phyloP scores from a whole-genome alignment of 1,140 invertebrate species.

The Leptopilina boulardi region DNA sequence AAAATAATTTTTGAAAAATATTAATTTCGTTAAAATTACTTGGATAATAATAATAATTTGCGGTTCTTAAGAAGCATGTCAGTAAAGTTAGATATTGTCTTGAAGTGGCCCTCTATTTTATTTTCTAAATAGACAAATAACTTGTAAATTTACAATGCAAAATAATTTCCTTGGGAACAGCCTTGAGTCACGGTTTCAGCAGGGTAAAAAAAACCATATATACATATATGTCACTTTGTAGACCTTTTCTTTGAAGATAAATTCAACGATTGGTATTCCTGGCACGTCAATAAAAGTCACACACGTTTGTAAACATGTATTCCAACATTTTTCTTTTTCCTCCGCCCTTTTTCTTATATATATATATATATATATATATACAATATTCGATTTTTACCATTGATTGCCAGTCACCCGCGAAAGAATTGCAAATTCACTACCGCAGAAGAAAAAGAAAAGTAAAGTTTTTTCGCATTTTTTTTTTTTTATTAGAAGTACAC shows the following conservation, averaged over 20 bases:
- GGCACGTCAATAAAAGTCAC: not conserved
- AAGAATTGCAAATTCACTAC: not conserved
- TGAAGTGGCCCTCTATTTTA: not conserved
- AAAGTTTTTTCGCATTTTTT: not conserved
- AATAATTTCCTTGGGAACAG: not conserved
- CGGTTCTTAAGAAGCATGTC: not conserved
- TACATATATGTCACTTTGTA: not conserved
- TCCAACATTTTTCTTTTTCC: not conserved
- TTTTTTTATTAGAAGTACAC: not conserved
- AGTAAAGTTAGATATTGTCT: not conserved
- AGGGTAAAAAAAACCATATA: too few species aligned
- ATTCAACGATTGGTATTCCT: constrained; percentile 11
- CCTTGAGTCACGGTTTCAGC: not conserved
- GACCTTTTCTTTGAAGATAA: not conserved
- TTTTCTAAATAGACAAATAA: not conserved
- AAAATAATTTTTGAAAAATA: not conserved
- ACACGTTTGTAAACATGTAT: not conserved
- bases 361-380: too few species aligned
- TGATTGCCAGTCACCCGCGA: not conserved
- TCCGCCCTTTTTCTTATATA: not conserved
- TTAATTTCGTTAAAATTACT: too few species aligned
- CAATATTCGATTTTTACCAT: not conserved
- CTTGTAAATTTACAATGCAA: not conserved
- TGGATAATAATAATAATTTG: too few species aligned
- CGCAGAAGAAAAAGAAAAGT: not conserved